A percentile compares a stretch with the other conserved stretches of the same genome.
phyloP scores from a whole-genome alignment of 2,797 vertebrate species.

The Harpagifer antarcticus region DNA sequence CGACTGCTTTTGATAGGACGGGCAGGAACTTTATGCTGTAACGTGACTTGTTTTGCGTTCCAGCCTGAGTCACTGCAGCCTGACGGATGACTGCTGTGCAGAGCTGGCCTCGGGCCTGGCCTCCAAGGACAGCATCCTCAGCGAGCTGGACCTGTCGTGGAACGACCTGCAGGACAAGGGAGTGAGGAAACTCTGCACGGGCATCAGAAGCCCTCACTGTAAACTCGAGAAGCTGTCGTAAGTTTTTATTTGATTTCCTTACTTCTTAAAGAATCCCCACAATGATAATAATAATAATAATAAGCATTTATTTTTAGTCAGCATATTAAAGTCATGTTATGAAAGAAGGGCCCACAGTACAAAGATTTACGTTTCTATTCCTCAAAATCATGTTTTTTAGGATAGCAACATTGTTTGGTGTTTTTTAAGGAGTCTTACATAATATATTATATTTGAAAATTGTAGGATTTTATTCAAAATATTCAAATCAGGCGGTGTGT shows the following conservation, averaged over 20 bases:
- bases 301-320: background rate
- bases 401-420: no score
- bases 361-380: no score
- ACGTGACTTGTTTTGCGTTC: background rate
- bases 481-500: background rate
- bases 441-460: background rate
- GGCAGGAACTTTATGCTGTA: background rate
- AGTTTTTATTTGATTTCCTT: background rate
- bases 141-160: conserved; percentile 47
- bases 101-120: conserved; percentile 32
- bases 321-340: background rate
- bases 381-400: no score
- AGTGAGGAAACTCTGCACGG: conserved; percentile 49
- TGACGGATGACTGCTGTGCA: conserved; percentile 46
- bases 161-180: conserved; percentile 57
- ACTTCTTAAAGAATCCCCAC: background rate
- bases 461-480: background rate
- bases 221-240: conserved; percentile 47
- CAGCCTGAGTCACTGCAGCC: conserved; percentile 57
- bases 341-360: no score
- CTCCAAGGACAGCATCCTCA: conserved; percentile 3
- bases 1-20: no score
- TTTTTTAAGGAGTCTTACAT: background rate
- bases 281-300: no score
- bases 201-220: conserved; percentile 22